Evolutionary conservation across 2,797 vertebrate species (phyloP).

Genomic region (Microctenopoma lineatum): DNA sequence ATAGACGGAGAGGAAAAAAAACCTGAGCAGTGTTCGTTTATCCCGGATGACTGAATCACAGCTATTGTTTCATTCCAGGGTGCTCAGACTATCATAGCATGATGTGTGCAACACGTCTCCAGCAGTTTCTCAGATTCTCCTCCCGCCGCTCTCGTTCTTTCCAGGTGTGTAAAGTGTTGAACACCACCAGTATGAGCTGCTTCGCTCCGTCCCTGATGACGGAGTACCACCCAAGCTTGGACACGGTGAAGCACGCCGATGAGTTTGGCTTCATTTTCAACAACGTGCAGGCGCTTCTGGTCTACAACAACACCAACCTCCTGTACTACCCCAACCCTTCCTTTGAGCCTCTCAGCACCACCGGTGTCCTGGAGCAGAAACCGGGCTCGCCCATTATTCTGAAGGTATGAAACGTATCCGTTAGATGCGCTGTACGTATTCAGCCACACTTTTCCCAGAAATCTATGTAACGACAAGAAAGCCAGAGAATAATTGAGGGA

Average conservation of each 20-base stretch:
- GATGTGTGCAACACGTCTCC: slow-evolving; percentile 26
- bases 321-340: slow-evolving; percentile 97
- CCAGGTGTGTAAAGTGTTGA: slow-evolving; percentile 93
- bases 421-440: too few relatives aligned
- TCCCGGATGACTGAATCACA: slow-evolving; percentile 36
- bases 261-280: slow-evolving; percentile 99
- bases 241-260: slow-evolving; percentile 91
- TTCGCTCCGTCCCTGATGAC: slow-evolving; percentile 89
- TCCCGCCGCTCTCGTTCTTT: background rate
- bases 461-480: too few relatives aligned
- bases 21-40: slow-evolving; percentile 5
- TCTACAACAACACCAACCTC: slow-evolving; percentile 98
- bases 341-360: slow-evolving; percentile 92
- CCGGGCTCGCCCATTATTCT: slow-evolving; percentile 97
- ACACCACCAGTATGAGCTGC: slow-evolving; percentile 91
- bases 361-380: slow-evolving; percentile 94
- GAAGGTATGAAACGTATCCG: slow-evolving; percentile 84
- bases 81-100: slow-evolving; percentile 18
- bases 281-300: slow-evolving; percentile 93
- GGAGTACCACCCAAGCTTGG: slow-evolving; percentile 88
- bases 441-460: too few relatives aligned
- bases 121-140: background rate
- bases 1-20: slow-evolving; percentile 9
- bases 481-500: slow-evolving; percentile 8
- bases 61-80: slow-evolving; percentile 51